Evolutionary conservation across 1,140 invertebrate species (phyloP), one percentile per base, ranked within the genome.

Genomic region (Zeugodacus cucurbitae): DNA sequence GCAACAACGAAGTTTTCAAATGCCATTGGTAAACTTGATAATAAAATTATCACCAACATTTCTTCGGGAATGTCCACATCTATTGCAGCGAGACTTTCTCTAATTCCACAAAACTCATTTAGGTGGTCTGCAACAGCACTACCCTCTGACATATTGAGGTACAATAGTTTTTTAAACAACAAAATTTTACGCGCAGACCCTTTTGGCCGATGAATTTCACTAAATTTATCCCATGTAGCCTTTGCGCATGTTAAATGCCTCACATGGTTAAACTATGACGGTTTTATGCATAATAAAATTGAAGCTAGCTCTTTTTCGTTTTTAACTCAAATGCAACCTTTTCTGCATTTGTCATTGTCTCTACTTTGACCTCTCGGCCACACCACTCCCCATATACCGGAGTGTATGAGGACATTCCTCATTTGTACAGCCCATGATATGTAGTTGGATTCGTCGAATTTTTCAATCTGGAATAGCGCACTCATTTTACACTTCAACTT

Each of bases 41-140:
- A 87, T 29, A 87, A 67, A 29, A 87, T 37, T 67, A 87, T 70
- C 22, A 87, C 86, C 2, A 87, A 29, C n/a, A 87, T 87, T 87
- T 87, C 86, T 5, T 87, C 86, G 10, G 57, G 57, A 64, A 87
- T 10, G 32, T 57, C 26, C 1, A 87, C 86, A 17, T 87, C 58
- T 22, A 87, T 64, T 87, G 22, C 59, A 58, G 57, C 22, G 10
- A 64, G 29, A 37, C 67, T 26, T n/a, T 37, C 57, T 7, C 14
- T n/a, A 48, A 64, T 62, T 26, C 20, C 29, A 26, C 22, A 67
- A 67, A 87, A 87, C 14, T 48, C 59, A 7, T 87, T 87, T 26
- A 87, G 14, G 41, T 87, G 86, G 8, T 26, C 26, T 48, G 37
- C 32, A 62, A 87, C 48, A 48, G 17, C n/a, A 29, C 22, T 37